Evolutionary conservation across 2,797 vertebrate species (phyloP).

Genomic region (Acestrorhynchus altus): DNA sequence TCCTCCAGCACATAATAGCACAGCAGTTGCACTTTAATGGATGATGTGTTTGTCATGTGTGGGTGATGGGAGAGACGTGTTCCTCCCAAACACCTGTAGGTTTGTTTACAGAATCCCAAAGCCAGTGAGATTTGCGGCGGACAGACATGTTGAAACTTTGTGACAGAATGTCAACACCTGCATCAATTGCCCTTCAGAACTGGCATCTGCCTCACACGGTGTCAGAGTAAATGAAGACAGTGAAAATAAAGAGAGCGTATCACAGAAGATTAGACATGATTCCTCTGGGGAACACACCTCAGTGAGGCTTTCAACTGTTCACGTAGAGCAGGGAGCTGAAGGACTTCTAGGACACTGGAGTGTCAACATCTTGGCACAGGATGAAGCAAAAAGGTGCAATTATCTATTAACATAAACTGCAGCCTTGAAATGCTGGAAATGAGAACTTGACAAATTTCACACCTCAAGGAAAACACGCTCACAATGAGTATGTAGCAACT

Average conservation of each 20-base stretch:
- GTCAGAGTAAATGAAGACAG: constrained; percentile 41
- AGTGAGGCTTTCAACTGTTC: constrained; percentile 47
- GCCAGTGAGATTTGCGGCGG: constrained; percentile 26
- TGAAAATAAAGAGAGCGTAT: constrained; percentile 37
- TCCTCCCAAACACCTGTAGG: constrained; percentile 54
- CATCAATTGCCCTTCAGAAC: constrained; percentile 45
- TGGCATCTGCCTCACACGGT: constrained; percentile 43
- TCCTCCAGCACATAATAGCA: constrained; percentile 11
- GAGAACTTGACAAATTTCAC: constrained; percentile 45
- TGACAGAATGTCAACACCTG: constrained; percentile 49
- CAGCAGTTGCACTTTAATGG: constrained; percentile 32
- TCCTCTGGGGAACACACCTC: constrained; percentile 35
- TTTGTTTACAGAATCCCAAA: constrained; percentile 52
- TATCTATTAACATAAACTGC: constrained; percentile 44
- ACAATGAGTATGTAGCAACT: constrained; percentile 40
- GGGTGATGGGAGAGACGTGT: constrained; percentile 43
- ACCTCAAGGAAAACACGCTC: constrained; percentile 45
- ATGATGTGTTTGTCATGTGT: constrained; percentile 44
- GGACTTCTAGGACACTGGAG: constrained; percentile 46
- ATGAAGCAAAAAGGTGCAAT: constrained; percentile 34
- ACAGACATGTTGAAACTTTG: constrained; percentile 54
- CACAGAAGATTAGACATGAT: constrained; percentile 44
- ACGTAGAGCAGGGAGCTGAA: constrained; percentile 37
- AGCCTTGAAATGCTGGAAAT: constrained; percentile 45
- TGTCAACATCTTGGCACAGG: constrained; percentile 40